phyloP scores from a whole-genome alignment of 1,140 invertebrate species.

The Trichonephila clavipes region DNA sequence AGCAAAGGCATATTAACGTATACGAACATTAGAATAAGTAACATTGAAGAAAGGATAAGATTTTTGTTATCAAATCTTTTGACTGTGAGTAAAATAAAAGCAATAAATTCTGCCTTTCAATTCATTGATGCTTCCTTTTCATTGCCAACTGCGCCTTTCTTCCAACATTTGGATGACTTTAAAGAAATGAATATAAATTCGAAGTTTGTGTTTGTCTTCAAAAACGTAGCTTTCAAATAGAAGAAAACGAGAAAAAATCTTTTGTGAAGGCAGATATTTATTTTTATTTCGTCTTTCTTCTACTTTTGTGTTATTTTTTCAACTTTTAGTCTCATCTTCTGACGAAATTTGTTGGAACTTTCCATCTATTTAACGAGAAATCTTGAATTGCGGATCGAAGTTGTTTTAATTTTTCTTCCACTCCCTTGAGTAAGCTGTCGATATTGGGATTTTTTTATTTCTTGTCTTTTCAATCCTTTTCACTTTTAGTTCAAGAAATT shows the following conservation, averaged over 20 bases:
- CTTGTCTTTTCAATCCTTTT: neutral
- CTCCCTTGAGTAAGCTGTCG: neutral
- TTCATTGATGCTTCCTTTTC: no score
- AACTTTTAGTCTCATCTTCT: neutral
- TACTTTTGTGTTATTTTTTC: neutral
- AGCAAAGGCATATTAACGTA: no score
- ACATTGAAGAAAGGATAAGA: no score
- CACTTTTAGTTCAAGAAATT: neutral
- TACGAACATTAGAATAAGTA: no score
- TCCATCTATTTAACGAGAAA: conserved; percentile 38
- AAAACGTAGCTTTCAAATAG: neutral
- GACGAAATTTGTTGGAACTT: conserved; percentile 17
- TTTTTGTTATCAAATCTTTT: no score
- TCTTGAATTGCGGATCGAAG: conserved; percentile 21
- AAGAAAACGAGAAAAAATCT: neutral
- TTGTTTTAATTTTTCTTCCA: conserved; percentile 34
- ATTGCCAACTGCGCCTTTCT: no score
- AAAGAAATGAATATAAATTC: neutral
- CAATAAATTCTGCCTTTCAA: no score
- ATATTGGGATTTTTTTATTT: neutral
- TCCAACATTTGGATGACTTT: neutral
- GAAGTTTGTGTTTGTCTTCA: neutral
- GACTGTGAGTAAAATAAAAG: no score
- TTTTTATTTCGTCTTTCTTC: neutral
- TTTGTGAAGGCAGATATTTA: neutral